A percentile compares a stretch with the other conserved stretches of the same genome.
phyloP scores from a whole-genome alignment of 2,888 invertebrate species.

The Lasioglossum lativentre region DNA sequence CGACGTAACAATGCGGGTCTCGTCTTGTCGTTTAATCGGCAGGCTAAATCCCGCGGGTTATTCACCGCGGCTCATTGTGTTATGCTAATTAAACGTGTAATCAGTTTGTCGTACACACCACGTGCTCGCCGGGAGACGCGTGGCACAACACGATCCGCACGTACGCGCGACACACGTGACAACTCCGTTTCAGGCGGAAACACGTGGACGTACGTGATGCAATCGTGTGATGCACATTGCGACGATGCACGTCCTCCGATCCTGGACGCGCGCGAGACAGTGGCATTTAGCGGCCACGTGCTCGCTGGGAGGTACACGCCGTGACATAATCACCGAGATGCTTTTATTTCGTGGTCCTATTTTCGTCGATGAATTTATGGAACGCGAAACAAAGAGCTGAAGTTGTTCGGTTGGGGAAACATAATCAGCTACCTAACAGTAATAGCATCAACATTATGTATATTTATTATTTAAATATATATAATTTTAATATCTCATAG shows the following conservation, averaged over 20 bases:
- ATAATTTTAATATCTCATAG: too few relatives aligned
- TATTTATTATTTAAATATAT: too few relatives aligned
- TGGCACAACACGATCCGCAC: constrained; percentile 43
- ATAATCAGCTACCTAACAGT: too few relatives aligned
- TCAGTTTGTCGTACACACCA: constrained; percentile 46
- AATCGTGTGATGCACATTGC: constrained; percentile 4
- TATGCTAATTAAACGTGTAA: constrained; percentile 63
- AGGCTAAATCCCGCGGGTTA: constrained; percentile 25
- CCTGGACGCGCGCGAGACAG: constrained; percentile 1
- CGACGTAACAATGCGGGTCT: not conserved
- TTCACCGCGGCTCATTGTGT: constrained; percentile 44
- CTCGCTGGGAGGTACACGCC: too few relatives aligned
- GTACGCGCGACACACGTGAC: constrained; percentile 54
- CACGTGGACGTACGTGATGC: constrained; percentile 47
- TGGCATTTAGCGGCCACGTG: not conserved
- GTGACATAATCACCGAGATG: not conserved
- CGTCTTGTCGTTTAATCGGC: constrained; percentile 27
- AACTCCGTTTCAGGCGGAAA: constrained; percentile 48
- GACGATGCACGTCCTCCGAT: constrained; percentile 14
- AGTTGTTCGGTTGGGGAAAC: too few relatives aligned
- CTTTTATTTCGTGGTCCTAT: not conserved
- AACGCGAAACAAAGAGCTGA: not conserved
- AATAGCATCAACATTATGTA: too few relatives aligned
- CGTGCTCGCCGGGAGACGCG: constrained; percentile 51
- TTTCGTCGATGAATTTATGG: not conserved